Conservation (phyloP, 2,888 invertebrate genomes). For the Drosophila parthenogenetica region DNA sequence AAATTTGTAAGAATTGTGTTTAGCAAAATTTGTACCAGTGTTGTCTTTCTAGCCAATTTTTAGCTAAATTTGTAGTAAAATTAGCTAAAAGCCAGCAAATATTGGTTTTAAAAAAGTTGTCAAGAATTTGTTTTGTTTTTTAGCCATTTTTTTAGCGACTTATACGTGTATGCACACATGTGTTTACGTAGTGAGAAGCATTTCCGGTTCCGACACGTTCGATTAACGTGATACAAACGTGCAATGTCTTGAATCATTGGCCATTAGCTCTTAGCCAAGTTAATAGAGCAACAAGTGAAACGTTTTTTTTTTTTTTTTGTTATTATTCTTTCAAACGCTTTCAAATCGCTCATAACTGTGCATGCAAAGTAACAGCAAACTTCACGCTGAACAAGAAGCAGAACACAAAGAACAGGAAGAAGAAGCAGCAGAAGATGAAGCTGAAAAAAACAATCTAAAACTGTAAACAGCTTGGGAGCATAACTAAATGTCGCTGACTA, state of each 20-base stretch:
- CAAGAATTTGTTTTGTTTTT: too few relatives aligned
- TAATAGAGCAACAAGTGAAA: slow-evolving; percentile 75
- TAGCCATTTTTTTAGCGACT: not conserved
- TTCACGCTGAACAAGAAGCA: not conserved
- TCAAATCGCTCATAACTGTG: slow-evolving; percentile 58
- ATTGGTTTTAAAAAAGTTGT: too few relatives aligned
- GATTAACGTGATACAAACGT: slow-evolving; percentile 49
- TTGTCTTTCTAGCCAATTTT: too few relatives aligned
- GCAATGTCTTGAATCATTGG: slow-evolving; percentile 52
- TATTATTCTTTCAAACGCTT: slow-evolving; percentile 13
- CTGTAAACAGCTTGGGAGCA: slow-evolving; percentile 49
- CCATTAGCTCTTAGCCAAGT: slow-evolving; percentile 57
- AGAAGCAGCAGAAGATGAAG: slow-evolving; percentile 6
- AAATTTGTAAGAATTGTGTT: slow-evolving; percentile 33
- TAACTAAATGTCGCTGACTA: not conserved
- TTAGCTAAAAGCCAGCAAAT: too few relatives aligned
- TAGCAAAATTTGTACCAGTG: slow-evolving; percentile 19
- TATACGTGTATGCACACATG: not conserved
- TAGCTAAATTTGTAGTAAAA: too few relatives aligned
- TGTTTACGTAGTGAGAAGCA: slow-evolving; percentile 26
- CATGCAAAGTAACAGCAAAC: slow-evolving; percentile 66
- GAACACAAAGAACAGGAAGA: slow-evolving; percentile 13
- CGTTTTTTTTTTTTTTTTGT: slow-evolving; percentile 30
- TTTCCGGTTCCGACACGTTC: slow-evolving; percentile 48
- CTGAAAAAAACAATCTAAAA: slow-evolving; percentile 48